A percentile compares a stretch with the other conserved stretches of the same genome.
phyloP scores from a whole-genome alignment of 2,888 invertebrate species.

The Caradrina clavipalpis region DNA sequence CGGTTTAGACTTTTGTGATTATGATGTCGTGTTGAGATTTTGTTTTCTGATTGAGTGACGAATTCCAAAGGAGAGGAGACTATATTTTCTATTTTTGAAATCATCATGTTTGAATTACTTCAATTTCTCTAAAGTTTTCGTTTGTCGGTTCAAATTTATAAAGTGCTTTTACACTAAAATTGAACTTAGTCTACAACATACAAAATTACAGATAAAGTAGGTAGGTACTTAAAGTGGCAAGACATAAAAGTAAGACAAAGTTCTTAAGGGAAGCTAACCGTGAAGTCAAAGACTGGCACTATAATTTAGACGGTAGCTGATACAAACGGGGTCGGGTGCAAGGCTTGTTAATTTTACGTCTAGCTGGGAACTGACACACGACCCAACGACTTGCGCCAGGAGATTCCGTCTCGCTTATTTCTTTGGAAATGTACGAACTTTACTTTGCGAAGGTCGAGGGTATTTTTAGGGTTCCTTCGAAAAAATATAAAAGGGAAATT shows the following conservation, averaged over 20 bases:
- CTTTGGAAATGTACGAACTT: conserved; percentile 37
- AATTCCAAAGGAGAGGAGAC: neutral
- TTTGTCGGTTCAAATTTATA: neutral
- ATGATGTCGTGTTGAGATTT: conserved; percentile 17
- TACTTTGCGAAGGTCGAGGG: conserved; percentile 7
- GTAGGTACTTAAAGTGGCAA: neutral
- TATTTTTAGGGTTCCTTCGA: neutral
- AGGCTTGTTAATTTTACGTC: conserved; percentile 73
- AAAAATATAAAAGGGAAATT: neutral
- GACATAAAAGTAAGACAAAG: conserved; percentile 32
- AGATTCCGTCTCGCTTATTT: conserved; percentile 41
- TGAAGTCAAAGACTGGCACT: conserved; percentile 51
- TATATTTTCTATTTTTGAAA: neutral
- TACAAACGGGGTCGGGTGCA: conserved; percentile 70
- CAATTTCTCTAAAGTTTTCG: neutral
- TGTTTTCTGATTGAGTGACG: conserved; percentile 10
- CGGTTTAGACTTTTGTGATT: conserved; percentile 43
- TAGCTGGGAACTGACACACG: conserved; percentile 59
- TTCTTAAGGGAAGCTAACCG: conserved; percentile 36
- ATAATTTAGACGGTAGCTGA: conserved; percentile 55
- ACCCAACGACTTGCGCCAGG: conserved; percentile 56
- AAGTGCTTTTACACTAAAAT: neutral
- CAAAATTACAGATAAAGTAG: neutral
- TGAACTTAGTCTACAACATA: neutral
- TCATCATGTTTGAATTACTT: neutral